A percentile compares a stretch with the other conserved stretches of the same genome.
Evolutionary conservation across 1,140 invertebrate species (phyloP).

Genomic region (Triops cancriformis): DNA sequence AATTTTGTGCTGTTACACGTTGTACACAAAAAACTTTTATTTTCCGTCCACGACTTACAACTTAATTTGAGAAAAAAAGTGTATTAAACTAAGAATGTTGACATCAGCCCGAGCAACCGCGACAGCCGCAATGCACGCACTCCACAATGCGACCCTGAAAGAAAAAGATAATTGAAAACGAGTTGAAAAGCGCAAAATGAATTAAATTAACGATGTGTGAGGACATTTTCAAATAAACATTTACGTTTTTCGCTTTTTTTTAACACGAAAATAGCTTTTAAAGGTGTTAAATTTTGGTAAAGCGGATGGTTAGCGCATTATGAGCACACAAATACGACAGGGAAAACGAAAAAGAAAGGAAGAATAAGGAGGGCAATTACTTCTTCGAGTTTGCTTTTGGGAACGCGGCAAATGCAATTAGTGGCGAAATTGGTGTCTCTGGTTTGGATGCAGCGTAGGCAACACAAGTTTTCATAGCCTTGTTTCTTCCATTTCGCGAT

Average conservation of each 20-base stretch:
- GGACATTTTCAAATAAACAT: background rate
- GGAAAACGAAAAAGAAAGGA: background rate
- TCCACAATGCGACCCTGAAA: conserved; percentile 85
- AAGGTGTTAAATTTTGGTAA: too few relatives aligned
- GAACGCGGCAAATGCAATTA: conserved; percentile 98
- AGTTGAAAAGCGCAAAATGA: background rate
- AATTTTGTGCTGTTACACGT: background rate
- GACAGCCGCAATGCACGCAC: conserved; percentile 93
- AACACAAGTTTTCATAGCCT: conserved; percentile 98
- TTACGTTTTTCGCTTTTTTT: too few relatives aligned
- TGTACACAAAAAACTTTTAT: background rate
- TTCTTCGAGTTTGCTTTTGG: conserved; percentile 96
- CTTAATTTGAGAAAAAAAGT: conserved; percentile 17
- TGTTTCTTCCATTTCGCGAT: conserved; percentile 99
- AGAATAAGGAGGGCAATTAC: conserved; percentile 41
- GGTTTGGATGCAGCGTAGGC: conserved; percentile 95
- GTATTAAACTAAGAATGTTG: conserved; percentile 16
- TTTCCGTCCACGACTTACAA: background rate
- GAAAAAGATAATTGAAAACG: conserved; percentile 33
- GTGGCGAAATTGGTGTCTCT: conserved; percentile 99
- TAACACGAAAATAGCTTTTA: too few relatives aligned
- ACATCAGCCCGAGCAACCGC: conserved; percentile 78
- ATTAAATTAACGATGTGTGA: background rate
- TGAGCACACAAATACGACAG: background rate
- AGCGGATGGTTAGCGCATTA: too few relatives aligned